Conservation (phyloP, 2,113 vertebrate genomes). For the Tachysurus vachellii region DNA sequence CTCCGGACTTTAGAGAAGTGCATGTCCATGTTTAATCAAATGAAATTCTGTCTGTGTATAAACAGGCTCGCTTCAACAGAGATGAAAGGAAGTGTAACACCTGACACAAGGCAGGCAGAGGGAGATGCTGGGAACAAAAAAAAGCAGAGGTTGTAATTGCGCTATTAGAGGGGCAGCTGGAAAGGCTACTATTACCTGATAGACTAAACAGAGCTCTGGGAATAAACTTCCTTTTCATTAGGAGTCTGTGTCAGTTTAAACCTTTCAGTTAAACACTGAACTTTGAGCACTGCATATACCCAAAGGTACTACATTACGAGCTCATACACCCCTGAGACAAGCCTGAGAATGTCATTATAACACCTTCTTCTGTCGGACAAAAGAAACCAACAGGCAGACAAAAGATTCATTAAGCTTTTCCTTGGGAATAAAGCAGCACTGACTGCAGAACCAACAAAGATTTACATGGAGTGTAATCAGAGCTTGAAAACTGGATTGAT, state of each 20-base stretch:
- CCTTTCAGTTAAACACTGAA: neutral
- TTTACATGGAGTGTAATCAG: neutral
- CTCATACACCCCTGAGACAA: neutral
- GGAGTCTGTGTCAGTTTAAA: neutral
- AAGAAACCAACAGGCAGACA: neutral
- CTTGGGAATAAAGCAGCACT: neutral
- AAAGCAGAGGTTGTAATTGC: neutral
- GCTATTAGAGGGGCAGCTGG: neutral
- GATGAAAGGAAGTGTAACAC: constrained; percentile 15
- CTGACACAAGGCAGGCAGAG: constrained; percentile 45
- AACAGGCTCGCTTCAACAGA: constrained; percentile 11
- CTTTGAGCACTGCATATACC: too few species aligned
- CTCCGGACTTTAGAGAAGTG: neutral
- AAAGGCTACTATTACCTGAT: constrained; percentile 30
- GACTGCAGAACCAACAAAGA: neutral
- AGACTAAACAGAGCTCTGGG: constrained; percentile 49
- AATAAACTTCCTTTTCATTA: constrained; percentile 25
- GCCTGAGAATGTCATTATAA: neutral
- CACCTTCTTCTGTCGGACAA: neutral
- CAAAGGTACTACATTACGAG: neutral
- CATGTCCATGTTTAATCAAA: neutral
- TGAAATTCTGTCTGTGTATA: neutral
- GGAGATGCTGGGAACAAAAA: neutral
- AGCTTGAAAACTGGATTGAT: neutral
- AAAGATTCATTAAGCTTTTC: neutral